Percentiles rank a stretch among this genome's conserved stretches.
Evolutionary conservation across 2,888 invertebrate genomes (phyloP).

Genomic region (Dusona sp.): DNA sequence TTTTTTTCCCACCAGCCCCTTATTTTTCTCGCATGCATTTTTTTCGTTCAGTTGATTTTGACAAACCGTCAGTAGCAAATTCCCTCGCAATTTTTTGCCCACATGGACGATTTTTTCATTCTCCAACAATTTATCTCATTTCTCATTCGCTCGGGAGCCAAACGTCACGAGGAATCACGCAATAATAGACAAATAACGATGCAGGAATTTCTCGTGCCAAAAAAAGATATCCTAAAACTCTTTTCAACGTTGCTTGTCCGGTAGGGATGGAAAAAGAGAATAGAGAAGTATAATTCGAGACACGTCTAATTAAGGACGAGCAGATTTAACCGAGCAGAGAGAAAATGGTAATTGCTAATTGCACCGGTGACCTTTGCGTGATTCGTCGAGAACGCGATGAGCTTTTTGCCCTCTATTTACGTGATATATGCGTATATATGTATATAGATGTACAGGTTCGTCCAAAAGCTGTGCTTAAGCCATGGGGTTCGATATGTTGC

Average conservation of each 20-base stretch:
- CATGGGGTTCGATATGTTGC: not conserved
- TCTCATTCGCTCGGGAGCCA: not conserved
- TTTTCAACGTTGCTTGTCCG: conserved; percentile 2
- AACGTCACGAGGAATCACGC: conserved; percentile 16
- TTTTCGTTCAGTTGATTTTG: not conserved
- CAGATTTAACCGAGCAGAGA: conserved; percentile 28
- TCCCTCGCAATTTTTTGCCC: not conserved
- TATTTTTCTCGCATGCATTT: not conserved
- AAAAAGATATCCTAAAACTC: conserved; percentile 14
- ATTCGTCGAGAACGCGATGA: conserved; percentile 66
- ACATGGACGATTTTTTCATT: not conserved
- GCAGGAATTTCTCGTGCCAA: conserved; percentile 23
- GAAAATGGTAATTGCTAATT: conserved; percentile 73
- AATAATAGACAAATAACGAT: not conserved
- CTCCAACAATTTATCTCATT: not conserved
- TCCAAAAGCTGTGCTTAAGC: not conserved
- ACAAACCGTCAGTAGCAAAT: not conserved
- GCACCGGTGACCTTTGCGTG: conserved; percentile 81
- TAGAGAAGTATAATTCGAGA: conserved; percentile 41
- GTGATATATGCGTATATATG: conserved; percentile 24
- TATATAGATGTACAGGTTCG: conserved; percentile 9
- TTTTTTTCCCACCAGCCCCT: not conserved
- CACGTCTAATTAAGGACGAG: conserved; percentile 45
- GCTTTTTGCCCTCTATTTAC: conserved; percentile 15
- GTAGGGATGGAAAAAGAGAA: not conserved